These are phyloP conservation scores for Cheilosia impressa DNA, from an alignment of 2,888 invertebrate species.

Conservation along the genomic window DNA sequence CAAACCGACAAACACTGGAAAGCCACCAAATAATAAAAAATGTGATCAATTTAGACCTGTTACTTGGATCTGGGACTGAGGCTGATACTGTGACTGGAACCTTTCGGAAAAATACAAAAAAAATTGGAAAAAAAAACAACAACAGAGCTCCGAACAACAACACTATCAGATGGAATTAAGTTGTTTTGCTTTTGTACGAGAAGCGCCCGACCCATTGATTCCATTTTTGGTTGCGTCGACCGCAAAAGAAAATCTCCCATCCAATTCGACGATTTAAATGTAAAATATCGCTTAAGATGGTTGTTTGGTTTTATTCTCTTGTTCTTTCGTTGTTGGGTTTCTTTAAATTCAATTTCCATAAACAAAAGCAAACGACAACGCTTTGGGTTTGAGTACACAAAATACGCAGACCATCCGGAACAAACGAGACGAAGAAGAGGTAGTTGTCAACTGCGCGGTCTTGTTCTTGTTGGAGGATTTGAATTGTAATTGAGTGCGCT, in stretches of 20 bases:
- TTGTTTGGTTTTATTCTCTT: constrained; percentile 41
- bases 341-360: constrained; percentile 65
- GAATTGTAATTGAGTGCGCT: constrained; percentile 69
- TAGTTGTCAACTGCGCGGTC: constrained; percentile 34
- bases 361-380: constrained; percentile 54
- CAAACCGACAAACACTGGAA: constrained; percentile 49
- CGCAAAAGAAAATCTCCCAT: constrained; percentile 9
- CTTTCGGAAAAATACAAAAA: neutral
- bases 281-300: constrained; percentile 63
- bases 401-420: neutral
- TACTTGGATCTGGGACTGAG: constrained; percentile 18
- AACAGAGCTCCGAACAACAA: constrained; percentile 36
- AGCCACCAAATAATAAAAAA: constrained; percentile 72
- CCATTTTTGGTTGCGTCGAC: constrained; percentile 65
- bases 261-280: constrained; percentile 68
- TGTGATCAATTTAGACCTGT: constrained; percentile 71
- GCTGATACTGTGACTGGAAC: neutral
- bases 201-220: constrained; percentile 74
- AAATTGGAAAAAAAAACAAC: neutral
- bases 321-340: neutral
- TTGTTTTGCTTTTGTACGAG: constrained; percentile 72
- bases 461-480: constrained; percentile 39
- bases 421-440: constrained; percentile 12
- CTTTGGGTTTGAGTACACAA: constrained; percentile 1
- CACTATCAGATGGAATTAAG: constrained; percentile 74